These are phyloP conservation scores for Alexandromys fortis DNA, from an alignment of 2,113 vertebrate species.

Conservation along the genomic window DNA sequence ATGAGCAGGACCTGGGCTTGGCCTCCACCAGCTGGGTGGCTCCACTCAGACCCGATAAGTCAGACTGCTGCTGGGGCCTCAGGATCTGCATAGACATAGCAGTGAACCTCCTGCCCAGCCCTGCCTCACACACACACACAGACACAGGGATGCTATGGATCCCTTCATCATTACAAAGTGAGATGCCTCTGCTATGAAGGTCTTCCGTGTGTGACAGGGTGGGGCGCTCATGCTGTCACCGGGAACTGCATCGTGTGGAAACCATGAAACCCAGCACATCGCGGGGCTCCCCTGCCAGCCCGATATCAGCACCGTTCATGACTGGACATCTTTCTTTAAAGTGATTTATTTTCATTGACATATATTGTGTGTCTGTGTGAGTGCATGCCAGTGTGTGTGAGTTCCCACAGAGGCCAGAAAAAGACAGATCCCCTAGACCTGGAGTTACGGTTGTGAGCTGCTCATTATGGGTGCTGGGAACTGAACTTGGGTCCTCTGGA, in stretches of 20 bases:
- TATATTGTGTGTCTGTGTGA: background rate
- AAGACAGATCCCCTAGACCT: background rate
- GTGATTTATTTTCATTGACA: background rate
- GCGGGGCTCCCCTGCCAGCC: background rate
- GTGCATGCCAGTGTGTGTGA: background rate
- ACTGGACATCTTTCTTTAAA: background rate
- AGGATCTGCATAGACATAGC: background rate
- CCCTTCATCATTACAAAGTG: background rate
- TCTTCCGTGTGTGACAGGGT: background rate
- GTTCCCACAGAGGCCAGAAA: background rate
- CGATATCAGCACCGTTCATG: background rate
- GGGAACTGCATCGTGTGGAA: rapidly evolving
- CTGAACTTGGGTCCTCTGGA: background rate
- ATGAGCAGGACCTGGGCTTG: background rate
- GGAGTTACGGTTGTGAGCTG: background rate
- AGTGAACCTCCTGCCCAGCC: background rate
- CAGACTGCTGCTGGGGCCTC: background rate
- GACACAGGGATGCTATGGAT: rapidly evolving
- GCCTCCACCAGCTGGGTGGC: background rate
- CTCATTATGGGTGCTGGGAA: background rate
- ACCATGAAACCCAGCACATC: background rate
- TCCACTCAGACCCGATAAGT: too few relatives aligned
- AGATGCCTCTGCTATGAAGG: background rate
- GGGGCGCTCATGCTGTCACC: background rate
- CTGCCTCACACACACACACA: background rate